These are phyloP conservation scores for Episyrphus balteatus DNA, from an alignment of 1,140 invertebrate genomes.

Conservation along the genomic window DNA sequence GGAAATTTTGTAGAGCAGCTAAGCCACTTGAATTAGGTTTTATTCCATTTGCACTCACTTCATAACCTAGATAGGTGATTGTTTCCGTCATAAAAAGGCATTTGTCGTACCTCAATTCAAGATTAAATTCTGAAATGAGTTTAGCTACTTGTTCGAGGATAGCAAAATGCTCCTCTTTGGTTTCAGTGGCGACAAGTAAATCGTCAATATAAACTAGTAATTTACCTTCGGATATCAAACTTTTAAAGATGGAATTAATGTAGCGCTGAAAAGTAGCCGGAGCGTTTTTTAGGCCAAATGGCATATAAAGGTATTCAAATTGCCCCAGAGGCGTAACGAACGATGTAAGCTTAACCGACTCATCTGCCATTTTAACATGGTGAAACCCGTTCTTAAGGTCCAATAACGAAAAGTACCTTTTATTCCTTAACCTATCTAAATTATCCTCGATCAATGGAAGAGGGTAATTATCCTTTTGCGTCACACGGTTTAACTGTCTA, in stretches of 20 bases:
- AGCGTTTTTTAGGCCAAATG: constrained; percentile 13
- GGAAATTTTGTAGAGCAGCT: constrained; percentile 9
- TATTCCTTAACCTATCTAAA: constrained; percentile 4
- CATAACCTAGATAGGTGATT: constrained; percentile 14
- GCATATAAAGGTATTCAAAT: constrained; percentile 14
- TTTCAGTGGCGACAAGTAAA: constrained; percentile 11
- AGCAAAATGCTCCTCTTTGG: constrained; percentile 4
- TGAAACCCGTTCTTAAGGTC: constrained; percentile 18
- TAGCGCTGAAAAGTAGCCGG: constrained; percentile 14
- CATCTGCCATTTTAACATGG: constrained; percentile 9
- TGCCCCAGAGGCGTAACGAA: constrained; percentile 12
- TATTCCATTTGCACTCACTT: constrained; percentile 15
- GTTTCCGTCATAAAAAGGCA: constrained; percentile 8
- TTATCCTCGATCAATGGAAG: constrained; percentile 11
- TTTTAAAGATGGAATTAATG: constrained; percentile 15
- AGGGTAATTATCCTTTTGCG: constrained; percentile 18
- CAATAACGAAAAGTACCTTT: constrained; percentile 9
- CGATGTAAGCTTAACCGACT: constrained; percentile 6
- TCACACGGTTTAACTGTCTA: constrained; percentile 12
- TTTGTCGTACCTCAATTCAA: constrained; percentile 8
- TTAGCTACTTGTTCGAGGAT: constrained; percentile 10
- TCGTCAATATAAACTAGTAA: constrained; percentile 15
- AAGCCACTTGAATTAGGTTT: constrained; percentile 18
- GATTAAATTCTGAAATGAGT: not conserved
- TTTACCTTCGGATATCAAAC: constrained; percentile 6